Base-by-base conservation (phyloP, 2,113 vertebrate species). In the Limanda limanda region DNA sequence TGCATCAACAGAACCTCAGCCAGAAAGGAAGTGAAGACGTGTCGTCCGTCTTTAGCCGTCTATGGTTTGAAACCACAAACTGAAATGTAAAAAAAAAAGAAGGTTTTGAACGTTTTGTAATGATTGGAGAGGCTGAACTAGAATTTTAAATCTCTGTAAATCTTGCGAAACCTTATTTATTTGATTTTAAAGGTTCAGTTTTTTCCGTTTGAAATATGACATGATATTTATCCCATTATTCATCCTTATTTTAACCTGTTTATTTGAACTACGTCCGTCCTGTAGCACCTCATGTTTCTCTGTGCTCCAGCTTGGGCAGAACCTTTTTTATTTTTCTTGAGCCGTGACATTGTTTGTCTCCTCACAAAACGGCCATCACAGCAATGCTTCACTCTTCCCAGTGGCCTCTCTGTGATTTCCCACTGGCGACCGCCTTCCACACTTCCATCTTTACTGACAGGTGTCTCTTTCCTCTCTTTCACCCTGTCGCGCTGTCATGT, bases 391-490 rank as follows among this genome's bases (percentile, higher is more conserved):
- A n/a, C 23, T 56, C n/a, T 59, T 68, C 54, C 35, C 21, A 7
- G 12, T 51, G 11, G 15, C 31, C 58, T 54, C 74, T 67, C 60
- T 56, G 58, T 31, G 31, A 31, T 31, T 31, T 35, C 63, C 62
- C 51, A 18, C 20, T 54, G 45, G 15, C 18, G 18, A 52, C 6
- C 56, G 42, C 11, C 35, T 74, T 31, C 31, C 60, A 52, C 24
- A 64, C 21, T 45, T 35, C 63, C 27, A 60, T 24, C 54, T n/a
- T 45, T 31, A 59, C 88, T 88, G 74, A 91, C 71, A 62, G 23
- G 24, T 57, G 23, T 81, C 85, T 88, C 62, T 78, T 77, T 67
- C 78, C 66, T 76, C 71, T 73, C 58, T 91, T 68, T 88, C 27
- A 70, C 35, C 62, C 45, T 74, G 23, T 90, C 47, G 56, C 66